Conservation (phyloP, 2,888 invertebrate species). For the Heliconius aoede region DNA sequence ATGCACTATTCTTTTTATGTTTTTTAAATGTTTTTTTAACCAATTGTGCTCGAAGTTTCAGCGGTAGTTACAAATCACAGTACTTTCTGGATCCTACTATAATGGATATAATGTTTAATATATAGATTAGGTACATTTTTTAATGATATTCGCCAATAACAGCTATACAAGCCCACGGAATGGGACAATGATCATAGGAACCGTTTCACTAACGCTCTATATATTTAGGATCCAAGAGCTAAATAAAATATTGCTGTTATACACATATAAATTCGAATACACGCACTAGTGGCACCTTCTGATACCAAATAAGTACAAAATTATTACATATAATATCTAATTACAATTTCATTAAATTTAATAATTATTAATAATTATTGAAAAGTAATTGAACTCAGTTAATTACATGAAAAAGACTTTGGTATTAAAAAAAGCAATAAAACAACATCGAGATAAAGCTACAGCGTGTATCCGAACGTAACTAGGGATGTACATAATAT, state of each 20-base stretch:
- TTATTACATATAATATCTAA: conserved; percentile 16
- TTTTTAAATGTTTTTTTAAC: conserved; percentile 53
- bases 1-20: conserved; percentile 50
- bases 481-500: conserved; percentile 44
- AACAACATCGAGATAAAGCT: conserved; percentile 30
- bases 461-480: conserved; percentile 54
- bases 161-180: conserved; percentile 44
- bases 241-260: conserved; percentile 42
- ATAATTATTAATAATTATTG: conserved; percentile 28
- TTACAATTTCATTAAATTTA: conserved; percentile 28
- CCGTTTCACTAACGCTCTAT: conserved; percentile 39
- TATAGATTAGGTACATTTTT: conserved; percentile 52
- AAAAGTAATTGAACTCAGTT: conserved; percentile 34
- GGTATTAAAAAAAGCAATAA: conserved; percentile 33
- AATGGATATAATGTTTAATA: conserved; percentile 62
- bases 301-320: conserved; percentile 28
- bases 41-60: conserved; percentile 64
- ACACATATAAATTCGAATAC: conserved; percentile 40
- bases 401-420: conserved; percentile 38
- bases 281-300: conserved; percentile 34
- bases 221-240: conserved; percentile 42
- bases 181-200: conserved; percentile 45
- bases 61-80: conserved; percentile 78
- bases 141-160: conserved; percentile 54
- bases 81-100: conserved; percentile 73